Percentiles rank a stretch among this genome's conserved stretches.
phyloP scores from a whole-genome alignment of 37 sponge, comb jelly and placozoan genomes.

The Amphimedon queenslandica region DNA sequence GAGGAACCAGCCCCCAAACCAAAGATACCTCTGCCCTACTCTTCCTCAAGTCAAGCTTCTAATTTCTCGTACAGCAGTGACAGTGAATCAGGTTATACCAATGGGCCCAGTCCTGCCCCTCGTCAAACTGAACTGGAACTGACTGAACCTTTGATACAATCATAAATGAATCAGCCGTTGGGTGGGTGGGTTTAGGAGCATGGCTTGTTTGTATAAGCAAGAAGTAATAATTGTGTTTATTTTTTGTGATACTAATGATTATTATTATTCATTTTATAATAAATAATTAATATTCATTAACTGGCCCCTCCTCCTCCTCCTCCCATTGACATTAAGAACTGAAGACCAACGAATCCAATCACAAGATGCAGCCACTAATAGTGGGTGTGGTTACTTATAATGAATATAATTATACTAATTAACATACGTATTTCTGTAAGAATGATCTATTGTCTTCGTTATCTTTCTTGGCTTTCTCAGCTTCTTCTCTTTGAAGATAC shows the following conservation, averaged over 20 bases:
- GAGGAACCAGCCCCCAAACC: neutral
- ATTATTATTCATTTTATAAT: no score
- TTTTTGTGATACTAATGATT: no score
- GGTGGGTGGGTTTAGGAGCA: neutral
- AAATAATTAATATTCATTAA: neutral
- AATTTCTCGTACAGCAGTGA: neutral
- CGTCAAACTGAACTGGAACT: neutral
- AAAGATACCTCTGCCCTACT: slow-evolving; percentile 43
- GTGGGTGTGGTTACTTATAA: neutral
- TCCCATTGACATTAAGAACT: neutral
- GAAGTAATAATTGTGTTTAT: no score
- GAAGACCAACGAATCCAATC: neutral
- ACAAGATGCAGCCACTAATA: neutral
- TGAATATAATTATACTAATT: neutral
- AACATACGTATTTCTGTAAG: neutral
- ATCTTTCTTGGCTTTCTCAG: neutral
- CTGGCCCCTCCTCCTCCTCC: neutral
- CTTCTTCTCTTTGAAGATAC: neutral
- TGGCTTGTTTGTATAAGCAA: no score
- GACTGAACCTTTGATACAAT: slow-evolving; percentile 1
- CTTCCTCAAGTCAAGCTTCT: slow-evolving; percentile 13
- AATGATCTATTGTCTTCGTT: neutral
- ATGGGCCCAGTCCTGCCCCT: slow-evolving; percentile 18
- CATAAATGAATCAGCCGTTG: neutral
- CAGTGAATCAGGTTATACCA: neutral